Evolutionary conservation across 2,797 vertebrate genomes (phyloP), one percentile per base, ranked within the genome.

Genomic region (Gephyroberyx darwinii): DNA sequence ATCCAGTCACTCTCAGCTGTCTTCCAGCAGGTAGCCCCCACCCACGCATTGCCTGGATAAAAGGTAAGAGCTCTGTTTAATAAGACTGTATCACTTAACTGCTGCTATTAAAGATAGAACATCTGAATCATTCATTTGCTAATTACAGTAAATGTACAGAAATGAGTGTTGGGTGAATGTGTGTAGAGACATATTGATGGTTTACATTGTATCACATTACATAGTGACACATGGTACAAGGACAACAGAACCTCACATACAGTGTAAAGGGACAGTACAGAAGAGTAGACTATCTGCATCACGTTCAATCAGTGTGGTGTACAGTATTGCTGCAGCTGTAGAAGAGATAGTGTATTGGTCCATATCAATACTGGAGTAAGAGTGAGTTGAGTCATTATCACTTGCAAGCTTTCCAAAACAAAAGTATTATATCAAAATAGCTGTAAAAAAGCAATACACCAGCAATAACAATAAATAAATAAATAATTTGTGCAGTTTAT

Each of bases 1-100:
- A 99, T 80, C 95, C 96, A 0, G 94, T 98, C 74, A 98, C 98
- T 16, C 95, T 99, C 68, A 97, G 96, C 90, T 99, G 97, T 89
- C 94, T 99, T 57, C 97, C 98, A 0, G 98, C 97, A 0, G 97
- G 95, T 76, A 97, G 96, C 91, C 98, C 98, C 1, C 93, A 95
- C 50, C 98, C 98, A 67, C 91, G 87, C 39, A 95, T 99, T 85
- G 84, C 92, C 86, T 99, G 98, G 98, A 92, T 95, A 90, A 99
- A 98, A 95, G 97, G 98, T 98, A 86, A 75, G 48, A 45, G 48
- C 31, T 58, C 35, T 19, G 0, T 53, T 80, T 16, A 58, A 51
- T 56, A 39, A 19, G 14, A 30, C 16, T 54, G 30, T 22, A 10
- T 54, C 8, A 41, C 16, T 1, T 47, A 33, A 56, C 39, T 37